Conservation (phyloP, 2,113 vertebrate species). For the Struthidea cinerea region DNA sequence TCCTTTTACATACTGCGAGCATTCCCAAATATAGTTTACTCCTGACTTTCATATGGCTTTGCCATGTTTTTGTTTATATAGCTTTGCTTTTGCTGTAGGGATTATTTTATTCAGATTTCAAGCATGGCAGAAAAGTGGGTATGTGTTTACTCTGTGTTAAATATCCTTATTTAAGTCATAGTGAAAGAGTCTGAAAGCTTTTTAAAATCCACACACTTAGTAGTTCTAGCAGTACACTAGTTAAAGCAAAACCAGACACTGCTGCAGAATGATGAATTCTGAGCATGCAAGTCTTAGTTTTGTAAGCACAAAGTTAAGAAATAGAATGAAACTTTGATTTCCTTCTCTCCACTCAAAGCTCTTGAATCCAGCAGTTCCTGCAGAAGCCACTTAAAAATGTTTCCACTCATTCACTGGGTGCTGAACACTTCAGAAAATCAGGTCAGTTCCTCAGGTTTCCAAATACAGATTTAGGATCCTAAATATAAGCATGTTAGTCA, state of each 20-base stretch:
- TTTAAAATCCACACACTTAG: not conserved
- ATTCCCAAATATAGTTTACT: not conserved
- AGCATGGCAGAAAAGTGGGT: not conserved
- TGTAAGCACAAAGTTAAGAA: not conserved
- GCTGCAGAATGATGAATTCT: not conserved
- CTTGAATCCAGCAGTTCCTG: not conserved
- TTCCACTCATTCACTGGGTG: slow-evolving; percentile 16
- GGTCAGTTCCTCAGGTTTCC: slow-evolving; percentile 39
- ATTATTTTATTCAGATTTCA: not conserved
- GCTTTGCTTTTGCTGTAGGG: not conserved
- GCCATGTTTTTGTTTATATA: not conserved
- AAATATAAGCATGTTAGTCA: slow-evolving; percentile 50
- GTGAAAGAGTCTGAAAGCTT: not conserved
- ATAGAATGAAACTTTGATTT: slow-evolving; percentile 1
- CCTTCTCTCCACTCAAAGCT: not conserved
- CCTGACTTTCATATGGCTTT: not conserved
- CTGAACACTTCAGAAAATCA: slow-evolving; percentile 40
- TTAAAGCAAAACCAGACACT: not conserved
- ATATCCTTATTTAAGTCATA: not conserved
- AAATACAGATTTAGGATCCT: slow-evolving; percentile 43
- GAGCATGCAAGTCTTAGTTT: not conserved
- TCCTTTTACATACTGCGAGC: not conserved
- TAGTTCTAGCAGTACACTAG: not conserved
- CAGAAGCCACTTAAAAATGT: not conserved
- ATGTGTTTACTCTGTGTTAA: not conserved